Percentiles rank a stretch among this genome's conserved stretches.
These are phyloP conservation scores for Limnephilus rhombicus DNA, from an alignment of 2,888 invertebrate genomes.

Conservation along the genomic window DNA sequence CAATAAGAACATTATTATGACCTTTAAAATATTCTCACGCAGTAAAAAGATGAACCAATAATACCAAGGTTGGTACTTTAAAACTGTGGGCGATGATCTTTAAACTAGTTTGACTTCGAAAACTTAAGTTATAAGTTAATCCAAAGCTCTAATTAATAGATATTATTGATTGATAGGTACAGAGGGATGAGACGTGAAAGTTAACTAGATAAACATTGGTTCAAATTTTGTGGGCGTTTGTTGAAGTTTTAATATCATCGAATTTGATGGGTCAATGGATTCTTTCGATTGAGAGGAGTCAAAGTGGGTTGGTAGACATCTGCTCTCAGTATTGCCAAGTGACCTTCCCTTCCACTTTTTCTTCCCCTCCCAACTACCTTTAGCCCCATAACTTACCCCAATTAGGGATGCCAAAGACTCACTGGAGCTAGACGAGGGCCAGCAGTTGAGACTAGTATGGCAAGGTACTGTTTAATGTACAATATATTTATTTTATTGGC, in stretches of 20 bases:
- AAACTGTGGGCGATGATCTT: background rate
- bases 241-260: background rate
- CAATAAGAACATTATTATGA: background rate
- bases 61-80: background rate
- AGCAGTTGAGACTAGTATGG: too few relatives aligned
- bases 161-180: background rate
- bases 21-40: background rate
- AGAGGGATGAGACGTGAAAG: background rate
- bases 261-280: too few relatives aligned
- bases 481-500: too few relatives aligned
- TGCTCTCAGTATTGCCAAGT: too few relatives aligned
- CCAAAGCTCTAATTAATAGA: background rate
- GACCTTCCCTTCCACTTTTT: too few relatives aligned
- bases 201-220: background rate
- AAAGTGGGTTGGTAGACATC: too few relatives aligned
- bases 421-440: too few relatives aligned
- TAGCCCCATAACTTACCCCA: too few relatives aligned
- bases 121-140: background rate
- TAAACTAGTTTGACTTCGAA: background rate
- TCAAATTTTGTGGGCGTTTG: background rate
- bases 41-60: background rate
- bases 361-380: too few relatives aligned
- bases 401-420: too few relatives aligned
- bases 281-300: too few relatives aligned
- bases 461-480: too few relatives aligned